Percentiles rank a stretch among this genome's conserved stretches.
Conservation (phyloP, 92 coral and sea anemone genomes). For the Zoanthus solanderi region DNA sequence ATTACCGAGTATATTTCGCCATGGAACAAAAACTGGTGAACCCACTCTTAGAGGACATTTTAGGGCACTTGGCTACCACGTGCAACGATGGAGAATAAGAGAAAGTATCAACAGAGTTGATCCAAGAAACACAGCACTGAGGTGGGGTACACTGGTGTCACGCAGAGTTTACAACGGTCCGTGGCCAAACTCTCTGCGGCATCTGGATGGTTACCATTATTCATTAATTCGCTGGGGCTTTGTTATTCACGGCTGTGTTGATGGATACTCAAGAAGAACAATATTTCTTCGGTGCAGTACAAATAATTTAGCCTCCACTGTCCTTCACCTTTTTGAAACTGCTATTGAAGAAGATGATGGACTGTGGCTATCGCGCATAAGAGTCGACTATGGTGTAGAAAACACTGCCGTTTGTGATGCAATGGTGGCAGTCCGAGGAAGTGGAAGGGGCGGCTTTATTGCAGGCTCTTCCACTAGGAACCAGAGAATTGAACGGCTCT, state of each 20-base stretch:
- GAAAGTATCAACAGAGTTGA: conserved; percentile 58
- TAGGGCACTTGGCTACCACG: conserved; percentile 61
- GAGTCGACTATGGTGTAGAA: conserved; percentile 58
- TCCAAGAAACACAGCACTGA: conserved; percentile 70
- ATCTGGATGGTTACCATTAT: conserved; percentile 46
- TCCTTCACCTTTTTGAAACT: conserved; percentile 51
- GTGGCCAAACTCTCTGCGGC: conserved; percentile 59
- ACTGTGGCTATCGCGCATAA: conserved; percentile 55
- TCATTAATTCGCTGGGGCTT: conserved; percentile 47
- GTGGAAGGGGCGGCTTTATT: conserved; percentile 59
- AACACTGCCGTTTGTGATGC: conserved; percentile 61
- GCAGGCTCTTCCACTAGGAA: conserved; percentile 64
- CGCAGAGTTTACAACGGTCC: conserved; percentile 44
- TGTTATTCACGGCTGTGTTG: conserved; percentile 63
- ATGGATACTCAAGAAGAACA: conserved; percentile 58
- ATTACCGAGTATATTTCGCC: conserved; percentile 53
- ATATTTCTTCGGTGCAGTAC: conserved; percentile 53
- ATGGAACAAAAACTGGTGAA: conserved; percentile 42
- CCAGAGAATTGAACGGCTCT: conserved; percentile 65
- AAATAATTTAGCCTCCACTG: conserved; percentile 65
- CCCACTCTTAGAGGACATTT: conserved; percentile 62
- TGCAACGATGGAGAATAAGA: conserved; percentile 59
- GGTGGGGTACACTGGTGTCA: conserved; percentile 61
- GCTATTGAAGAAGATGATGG: conserved; percentile 56
- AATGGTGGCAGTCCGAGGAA: conserved; percentile 54